Evolutionary conservation across 2,888 invertebrate genomes (phyloP).

Genomic region (Amphipyra tragopoginis): DNA sequence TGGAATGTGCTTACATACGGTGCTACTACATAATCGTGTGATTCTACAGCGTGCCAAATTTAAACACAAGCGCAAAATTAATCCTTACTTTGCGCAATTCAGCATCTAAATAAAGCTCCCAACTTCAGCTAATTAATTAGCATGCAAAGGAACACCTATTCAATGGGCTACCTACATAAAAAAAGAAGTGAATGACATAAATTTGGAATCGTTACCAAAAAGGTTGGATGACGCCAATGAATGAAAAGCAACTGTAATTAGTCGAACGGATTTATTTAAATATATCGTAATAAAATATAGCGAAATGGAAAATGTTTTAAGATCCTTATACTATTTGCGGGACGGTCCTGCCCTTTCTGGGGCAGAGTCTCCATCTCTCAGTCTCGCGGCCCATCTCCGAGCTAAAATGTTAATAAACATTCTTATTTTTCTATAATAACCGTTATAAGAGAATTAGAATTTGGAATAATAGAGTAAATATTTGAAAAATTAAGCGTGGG

Average conservation of each 20-base stretch:
- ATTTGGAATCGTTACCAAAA: slow-evolving; percentile 68
- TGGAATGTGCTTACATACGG: slow-evolving; percentile 17
- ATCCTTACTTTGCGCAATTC: slow-evolving; percentile 28
- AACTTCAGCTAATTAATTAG: slow-evolving; percentile 67
- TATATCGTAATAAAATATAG: slow-evolving; percentile 75
- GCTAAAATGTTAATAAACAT: slow-evolving; percentile 84
- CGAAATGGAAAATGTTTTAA: slow-evolving; percentile 69
- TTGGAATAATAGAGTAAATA: slow-evolving; percentile 39
- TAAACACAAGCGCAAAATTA: slow-evolving; percentile 40
- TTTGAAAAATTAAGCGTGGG: slow-evolving; percentile 58
- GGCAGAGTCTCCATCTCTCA: slow-evolving; percentile 87
- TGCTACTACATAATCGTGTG: slow-evolving; percentile 23
- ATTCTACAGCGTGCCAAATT: slow-evolving; percentile 49
- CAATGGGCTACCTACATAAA: slow-evolving; percentile 60
- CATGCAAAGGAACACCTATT: slow-evolving; percentile 85
- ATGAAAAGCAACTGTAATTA: slow-evolving; percentile 85
- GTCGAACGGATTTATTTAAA: slow-evolving; percentile 81
- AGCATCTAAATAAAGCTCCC: slow-evolving; percentile 43
- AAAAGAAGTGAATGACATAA: slow-evolving; percentile 89
- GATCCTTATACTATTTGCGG: slow-evolving; percentile 88
- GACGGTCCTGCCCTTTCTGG: slow-evolving; percentile 83
- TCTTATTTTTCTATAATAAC: slow-evolving; percentile 64
- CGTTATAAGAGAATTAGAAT: slow-evolving; percentile 23
- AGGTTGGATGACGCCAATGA: slow-evolving; percentile 79
- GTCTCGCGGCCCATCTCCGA: slow-evolving; percentile 82